Percentiles rank a stretch among this genome's conserved stretches.
These are phyloP conservation scores for Brevimyrus niger DNA, from an alignment of 2,113 vertebrate genomes.

Conservation along the genomic window DNA sequence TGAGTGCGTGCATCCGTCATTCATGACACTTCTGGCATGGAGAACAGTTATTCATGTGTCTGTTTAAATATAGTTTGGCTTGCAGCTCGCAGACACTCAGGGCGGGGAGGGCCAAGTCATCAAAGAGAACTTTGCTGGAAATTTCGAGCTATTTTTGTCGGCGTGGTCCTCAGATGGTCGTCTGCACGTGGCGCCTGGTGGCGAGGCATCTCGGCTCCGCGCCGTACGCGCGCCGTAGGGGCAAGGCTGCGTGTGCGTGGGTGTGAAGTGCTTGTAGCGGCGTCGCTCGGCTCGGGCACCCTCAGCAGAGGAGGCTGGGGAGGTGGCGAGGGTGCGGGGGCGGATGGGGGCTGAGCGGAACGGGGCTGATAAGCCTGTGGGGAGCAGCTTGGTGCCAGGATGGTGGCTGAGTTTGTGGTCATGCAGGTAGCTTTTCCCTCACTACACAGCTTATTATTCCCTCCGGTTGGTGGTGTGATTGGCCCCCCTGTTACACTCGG, in stretches of 20 bases:
- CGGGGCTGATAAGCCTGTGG: background rate
- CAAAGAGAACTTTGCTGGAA: slow-evolving; percentile 63
- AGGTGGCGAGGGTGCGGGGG: background rate
- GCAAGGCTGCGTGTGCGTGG: background rate
- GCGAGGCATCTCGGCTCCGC: slow-evolving; percentile 21
- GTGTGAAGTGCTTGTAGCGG: background rate
- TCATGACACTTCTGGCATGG: background rate
- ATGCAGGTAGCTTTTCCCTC: background rate
- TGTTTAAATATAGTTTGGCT: slow-evolving; percentile 45
- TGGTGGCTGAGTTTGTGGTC: background rate
- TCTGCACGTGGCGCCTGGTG: slow-evolving; percentile 51
- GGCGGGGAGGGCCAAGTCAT: slow-evolving; percentile 62
- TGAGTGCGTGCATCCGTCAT: background rate
- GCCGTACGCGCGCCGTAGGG: background rate
- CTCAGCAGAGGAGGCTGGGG: background rate
- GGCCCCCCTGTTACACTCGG: background rate
- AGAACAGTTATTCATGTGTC: slow-evolving; percentile 32
- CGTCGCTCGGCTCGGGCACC: background rate
- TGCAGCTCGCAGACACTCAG: slow-evolving; percentile 54
- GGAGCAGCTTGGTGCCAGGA: background rate
- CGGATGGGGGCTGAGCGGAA: background rate
- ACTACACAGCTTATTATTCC: background rate
- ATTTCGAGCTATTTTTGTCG: slow-evolving; percentile 64
- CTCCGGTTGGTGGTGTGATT: no score
- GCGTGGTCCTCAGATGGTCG: slow-evolving; percentile 57